A percentile compares a stretch with the other conserved stretches of the same genome.
phyloP scores from a whole-genome alignment of 2,888 invertebrate genomes.

The Drosophila mercatorum region DNA sequence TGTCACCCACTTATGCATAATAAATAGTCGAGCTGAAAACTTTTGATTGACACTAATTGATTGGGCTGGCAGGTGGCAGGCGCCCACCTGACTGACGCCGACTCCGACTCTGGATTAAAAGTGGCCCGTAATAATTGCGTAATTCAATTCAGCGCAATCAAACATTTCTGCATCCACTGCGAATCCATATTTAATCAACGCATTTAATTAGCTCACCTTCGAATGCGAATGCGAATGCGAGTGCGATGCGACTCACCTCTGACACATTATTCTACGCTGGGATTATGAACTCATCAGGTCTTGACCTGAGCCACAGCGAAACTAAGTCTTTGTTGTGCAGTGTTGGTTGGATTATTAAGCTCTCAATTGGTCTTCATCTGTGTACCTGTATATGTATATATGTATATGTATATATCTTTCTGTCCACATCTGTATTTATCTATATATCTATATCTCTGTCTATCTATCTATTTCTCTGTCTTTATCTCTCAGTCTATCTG shows the following conservation, averaged over 20 bases:
- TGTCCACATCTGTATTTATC: too few species aligned
- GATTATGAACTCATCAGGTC: too few species aligned
- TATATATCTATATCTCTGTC: too few species aligned
- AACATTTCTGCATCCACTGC: not conserved
- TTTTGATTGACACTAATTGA: conserved; percentile 61
- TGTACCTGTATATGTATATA: too few species aligned
- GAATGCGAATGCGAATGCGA: not conserved
- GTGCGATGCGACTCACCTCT: not conserved
- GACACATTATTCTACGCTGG: not conserved
- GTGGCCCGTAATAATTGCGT: not conserved
- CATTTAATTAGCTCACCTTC: not conserved
- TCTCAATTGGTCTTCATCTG: too few species aligned
- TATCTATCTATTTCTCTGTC: too few species aligned
- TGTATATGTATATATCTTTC: too few species aligned
- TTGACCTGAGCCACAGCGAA: not conserved
- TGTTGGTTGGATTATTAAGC: too few species aligned
- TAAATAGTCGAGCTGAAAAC: conserved; percentile 27
- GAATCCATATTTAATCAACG: not conserved
- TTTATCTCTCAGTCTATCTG: too few species aligned
- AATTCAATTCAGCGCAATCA: not conserved
- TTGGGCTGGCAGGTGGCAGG: conserved; percentile 9
- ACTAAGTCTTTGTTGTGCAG: too few species aligned
- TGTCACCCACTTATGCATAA: conserved; percentile 25
- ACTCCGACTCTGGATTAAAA: not conserved
- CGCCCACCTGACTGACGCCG: not conserved